phyloP scores from a whole-genome alignment of 2,888 invertebrate genomes.

The Margaritifera margaritifera region DNA sequence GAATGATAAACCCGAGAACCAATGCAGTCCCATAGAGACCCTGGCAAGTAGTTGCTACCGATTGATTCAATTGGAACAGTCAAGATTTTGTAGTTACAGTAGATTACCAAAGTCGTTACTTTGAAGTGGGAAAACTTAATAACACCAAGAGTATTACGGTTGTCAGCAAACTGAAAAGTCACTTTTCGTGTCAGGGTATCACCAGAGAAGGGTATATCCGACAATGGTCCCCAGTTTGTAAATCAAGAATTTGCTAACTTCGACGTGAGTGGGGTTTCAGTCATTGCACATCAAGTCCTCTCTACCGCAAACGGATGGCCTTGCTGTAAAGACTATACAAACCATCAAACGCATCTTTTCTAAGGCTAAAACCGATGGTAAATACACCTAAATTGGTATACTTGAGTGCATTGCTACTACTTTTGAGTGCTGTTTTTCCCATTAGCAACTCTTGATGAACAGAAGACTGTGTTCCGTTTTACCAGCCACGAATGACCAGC shows the following conservation, averaged over 20 bases:
- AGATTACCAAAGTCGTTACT: constrained; percentile 29
- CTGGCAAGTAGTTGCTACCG: constrained; percentile 34
- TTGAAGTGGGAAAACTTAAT: constrained; percentile 25
- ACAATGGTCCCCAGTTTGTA: constrained; percentile 31
- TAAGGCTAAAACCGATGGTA: constrained; percentile 15
- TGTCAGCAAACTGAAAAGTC: constrained; percentile 19
- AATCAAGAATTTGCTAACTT: constrained; percentile 24
- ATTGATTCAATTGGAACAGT: too few relatives aligned
- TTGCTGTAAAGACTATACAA: constrained; percentile 27
- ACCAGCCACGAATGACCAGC: too few relatives aligned
- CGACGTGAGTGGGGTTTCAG: constrained; percentile 27
- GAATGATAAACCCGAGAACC: constrained; percentile 22
- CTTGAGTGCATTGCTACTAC: too few relatives aligned
- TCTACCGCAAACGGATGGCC: constrained; percentile 26
- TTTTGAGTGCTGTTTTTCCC: too few relatives aligned
- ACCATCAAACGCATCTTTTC: constrained; percentile 26
- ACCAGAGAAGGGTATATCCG: constrained; percentile 17
- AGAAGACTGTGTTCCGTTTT: too few relatives aligned
- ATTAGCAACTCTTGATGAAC: too few relatives aligned
- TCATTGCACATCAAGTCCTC: constrained; percentile 25
- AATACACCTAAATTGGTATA: too few relatives aligned
- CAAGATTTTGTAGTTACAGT: constrained; percentile 26
- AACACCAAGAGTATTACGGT: constrained; percentile 22
- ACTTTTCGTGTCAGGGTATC: constrained; percentile 34
- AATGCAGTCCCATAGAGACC: constrained; percentile 28